A percentile compares a stretch with the other conserved stretches of the same genome.
phyloP scores from a whole-genome alignment of 2,888 invertebrate genomes.

The Ommatoiulus sabulosus region DNA sequence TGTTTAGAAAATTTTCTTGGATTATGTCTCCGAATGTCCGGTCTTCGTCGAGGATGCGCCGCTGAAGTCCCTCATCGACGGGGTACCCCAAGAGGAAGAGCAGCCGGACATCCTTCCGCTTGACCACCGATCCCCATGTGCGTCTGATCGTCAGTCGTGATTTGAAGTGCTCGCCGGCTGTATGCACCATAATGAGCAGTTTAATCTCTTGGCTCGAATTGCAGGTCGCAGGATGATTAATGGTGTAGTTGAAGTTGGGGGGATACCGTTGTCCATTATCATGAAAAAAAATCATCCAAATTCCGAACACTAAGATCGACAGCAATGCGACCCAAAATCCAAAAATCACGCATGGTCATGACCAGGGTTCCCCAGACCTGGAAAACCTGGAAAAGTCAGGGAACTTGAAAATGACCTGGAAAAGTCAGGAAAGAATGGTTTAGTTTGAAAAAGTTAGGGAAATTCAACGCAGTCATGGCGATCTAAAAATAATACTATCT shows the following conservation, averaged over 20 bases:
- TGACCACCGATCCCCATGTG: slow-evolving; percentile 63
- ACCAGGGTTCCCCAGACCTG: no score
- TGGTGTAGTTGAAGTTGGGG: slow-evolving; percentile 33
- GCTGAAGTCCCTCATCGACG: slow-evolving; percentile 55
- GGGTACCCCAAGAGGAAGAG: slow-evolving; percentile 60
- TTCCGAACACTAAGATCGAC: no score
- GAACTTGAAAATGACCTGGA: no score
- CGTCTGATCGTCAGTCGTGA: slow-evolving; percentile 63
- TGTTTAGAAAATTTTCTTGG: slow-evolving; percentile 62
- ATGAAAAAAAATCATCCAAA: no score
- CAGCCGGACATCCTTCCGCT: slow-evolving; percentile 59
- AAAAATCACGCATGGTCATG: no score
- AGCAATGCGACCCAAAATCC: no score
- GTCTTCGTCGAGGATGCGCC: slow-evolving; percentile 60
- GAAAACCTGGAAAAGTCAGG: no score
- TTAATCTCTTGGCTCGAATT: not conserved
- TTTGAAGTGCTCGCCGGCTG: slow-evolving; percentile 47
- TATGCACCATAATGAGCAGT: slow-evolving; percentile 65
- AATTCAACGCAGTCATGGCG: no score
- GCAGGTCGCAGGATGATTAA: slow-evolving; percentile 45
- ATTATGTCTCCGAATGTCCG: slow-evolving; percentile 61
- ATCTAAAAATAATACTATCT: no score
- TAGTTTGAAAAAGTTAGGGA: no score
- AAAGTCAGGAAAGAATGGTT: no score
- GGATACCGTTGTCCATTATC: no score